These are phyloP conservation scores for Napeogenes inachia DNA, from an alignment of 2,888 invertebrate species.

Conservation along the genomic window DNA sequence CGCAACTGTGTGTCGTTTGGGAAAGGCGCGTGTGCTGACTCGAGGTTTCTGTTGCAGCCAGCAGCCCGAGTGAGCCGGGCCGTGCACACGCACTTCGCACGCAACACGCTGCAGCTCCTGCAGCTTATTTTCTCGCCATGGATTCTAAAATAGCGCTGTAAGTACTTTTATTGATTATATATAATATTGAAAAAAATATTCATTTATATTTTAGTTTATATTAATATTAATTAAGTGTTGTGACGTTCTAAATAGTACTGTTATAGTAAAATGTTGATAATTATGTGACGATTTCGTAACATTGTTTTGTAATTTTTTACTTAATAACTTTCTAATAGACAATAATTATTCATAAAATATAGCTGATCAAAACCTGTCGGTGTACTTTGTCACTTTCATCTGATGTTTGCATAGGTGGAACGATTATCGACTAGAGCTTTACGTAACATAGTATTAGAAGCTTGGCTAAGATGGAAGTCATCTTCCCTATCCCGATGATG, in stretches of 20 bases:
- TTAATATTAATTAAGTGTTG: background rate
- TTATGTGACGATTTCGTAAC: constrained; percentile 30
- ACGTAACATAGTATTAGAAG: constrained; percentile 38
- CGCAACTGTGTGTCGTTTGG: constrained; percentile 70
- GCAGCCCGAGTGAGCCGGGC: constrained; percentile 59
- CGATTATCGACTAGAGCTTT: constrained; percentile 35
- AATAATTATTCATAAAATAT: constrained; percentile 43
- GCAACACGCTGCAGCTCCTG: constrained; percentile 35
- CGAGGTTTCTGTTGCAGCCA: constrained; percentile 71
- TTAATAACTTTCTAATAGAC: constrained; percentile 58
- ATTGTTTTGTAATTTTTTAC: constrained; percentile 35
- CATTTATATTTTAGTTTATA: background rate
- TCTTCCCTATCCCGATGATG: constrained; percentile 46
- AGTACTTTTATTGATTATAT: constrained; percentile 43
- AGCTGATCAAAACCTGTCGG: constrained; percentile 44
- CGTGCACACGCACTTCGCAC: constrained; percentile 39
- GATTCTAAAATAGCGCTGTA: constrained; percentile 64
- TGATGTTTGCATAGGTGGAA: constrained; percentile 45
- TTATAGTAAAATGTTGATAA: constrained; percentile 13
- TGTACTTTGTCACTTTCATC: constrained; percentile 53
- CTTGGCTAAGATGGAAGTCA: constrained; percentile 31
- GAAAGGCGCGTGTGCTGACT: constrained; percentile 73
- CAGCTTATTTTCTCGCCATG: constrained; percentile 44
- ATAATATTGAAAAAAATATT: background rate
- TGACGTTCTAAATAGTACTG: background rate